Evolutionary conservation across 2,797 vertebrate genomes (phyloP).

Genomic region (Aeoliscus strigatus): DNA sequence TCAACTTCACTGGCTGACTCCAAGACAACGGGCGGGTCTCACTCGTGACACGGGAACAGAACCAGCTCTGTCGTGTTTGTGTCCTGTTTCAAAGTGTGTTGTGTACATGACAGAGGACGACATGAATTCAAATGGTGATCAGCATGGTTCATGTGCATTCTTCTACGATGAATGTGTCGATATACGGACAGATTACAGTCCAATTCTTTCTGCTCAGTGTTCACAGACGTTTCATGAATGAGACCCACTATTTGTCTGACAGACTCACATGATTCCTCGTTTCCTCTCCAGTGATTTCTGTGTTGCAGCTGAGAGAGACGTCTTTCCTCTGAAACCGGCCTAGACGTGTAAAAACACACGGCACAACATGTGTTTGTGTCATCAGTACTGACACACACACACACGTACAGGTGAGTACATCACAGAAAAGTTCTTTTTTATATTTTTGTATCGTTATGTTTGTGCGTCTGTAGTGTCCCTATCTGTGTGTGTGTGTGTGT

Average conservation of each 20-base stretch:
- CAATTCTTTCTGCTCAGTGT: too few relatives aligned
- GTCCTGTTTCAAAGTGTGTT: too few relatives aligned
- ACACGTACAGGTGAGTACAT: background rate
- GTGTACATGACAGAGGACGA: too few relatives aligned
- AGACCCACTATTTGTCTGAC: background rate
- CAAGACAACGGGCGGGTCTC: too few relatives aligned
- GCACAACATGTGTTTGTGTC: constrained; percentile 1
- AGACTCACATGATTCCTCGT: constrained; percentile 65
- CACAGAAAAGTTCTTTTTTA: background rate
- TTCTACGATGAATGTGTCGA: too few relatives aligned
- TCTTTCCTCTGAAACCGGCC: constrained; percentile 40
- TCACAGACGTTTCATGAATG: too few relatives aligned
- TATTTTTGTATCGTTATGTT: too few relatives aligned
- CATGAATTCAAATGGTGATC: too few relatives aligned
- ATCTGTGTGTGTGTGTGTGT: too few relatives aligned
- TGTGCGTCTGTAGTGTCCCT: too few relatives aligned
- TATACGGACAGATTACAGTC: background rate
- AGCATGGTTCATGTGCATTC: too few relatives aligned
- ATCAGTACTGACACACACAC: background rate
- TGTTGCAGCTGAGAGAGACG: constrained; percentile 69
- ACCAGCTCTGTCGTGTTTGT: too few relatives aligned
- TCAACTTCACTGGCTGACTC: constrained; percentile 7
- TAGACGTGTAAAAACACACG: constrained; percentile 17
- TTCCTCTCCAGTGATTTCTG: constrained; percentile 74
- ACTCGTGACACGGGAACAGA: background rate